Evolutionary conservation across 1,140 invertebrate species (phyloP).

Genomic region (Metopolophium dirhodum): DNA sequence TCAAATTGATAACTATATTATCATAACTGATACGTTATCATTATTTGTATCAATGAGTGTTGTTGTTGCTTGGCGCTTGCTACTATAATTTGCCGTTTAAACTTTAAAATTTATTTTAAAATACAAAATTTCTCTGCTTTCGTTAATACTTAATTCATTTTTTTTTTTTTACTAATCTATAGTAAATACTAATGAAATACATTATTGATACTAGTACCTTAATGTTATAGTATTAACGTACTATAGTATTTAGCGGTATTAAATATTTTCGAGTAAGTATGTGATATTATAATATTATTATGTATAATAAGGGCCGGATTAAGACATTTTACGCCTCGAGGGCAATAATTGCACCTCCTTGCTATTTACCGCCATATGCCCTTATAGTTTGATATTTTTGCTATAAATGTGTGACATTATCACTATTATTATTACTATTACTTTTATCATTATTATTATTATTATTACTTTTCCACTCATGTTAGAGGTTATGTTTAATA

Average conservation of each 20-base stretch:
- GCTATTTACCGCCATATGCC: too few species aligned
- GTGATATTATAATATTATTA: neutral
- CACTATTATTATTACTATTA: too few species aligned
- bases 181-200: neutral
- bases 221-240: neutral
- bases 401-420: too few species aligned
- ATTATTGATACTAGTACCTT: neutral
- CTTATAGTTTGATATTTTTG: too few species aligned
- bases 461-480: too few species aligned
- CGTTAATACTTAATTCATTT: neutral
- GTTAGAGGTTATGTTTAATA: too few species aligned
- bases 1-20: neutral
- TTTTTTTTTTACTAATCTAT: neutral
- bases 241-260: neutral
- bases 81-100: neutral
- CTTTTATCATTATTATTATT: too few species aligned
- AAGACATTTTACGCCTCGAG: too few species aligned
- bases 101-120: neutral
- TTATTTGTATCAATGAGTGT: neutral
- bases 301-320: too few species aligned
- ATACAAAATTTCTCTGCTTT: neutral
- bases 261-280: neutral
- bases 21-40: neutral
- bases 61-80: neutral
- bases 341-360: too few species aligned